Base-by-base conservation (phyloP, 2,888 invertebrate genomes). In the Cephus spinipes region DNA sequence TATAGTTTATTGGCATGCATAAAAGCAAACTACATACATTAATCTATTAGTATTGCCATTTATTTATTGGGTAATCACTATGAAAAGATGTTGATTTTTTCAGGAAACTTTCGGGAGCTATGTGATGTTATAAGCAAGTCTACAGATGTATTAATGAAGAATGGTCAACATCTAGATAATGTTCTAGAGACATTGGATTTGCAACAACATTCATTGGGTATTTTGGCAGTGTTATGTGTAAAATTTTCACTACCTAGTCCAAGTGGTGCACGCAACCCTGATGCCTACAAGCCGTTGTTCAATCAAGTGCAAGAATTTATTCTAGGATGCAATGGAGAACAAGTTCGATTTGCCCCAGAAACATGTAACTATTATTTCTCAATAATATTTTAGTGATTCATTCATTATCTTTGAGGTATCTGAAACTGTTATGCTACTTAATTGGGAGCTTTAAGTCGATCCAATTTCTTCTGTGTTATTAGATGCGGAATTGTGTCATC, bases 401-500 rank as follows among this genome's bases (percentile, higher is more conserved):
- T 34, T 78, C 68, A 32, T 32, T 78, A 33, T 15, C 73, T 73
- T 68, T 74, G 79, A 34, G 40, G 6, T 40, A 15, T 40, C 4
- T 12, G 4, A 73, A 33, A 80, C 40, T 75, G 71, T 73, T 74
- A 34, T 73, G 76, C 74, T 74, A 31, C 73, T 6, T 36, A 69
- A 33, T 69, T 15, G 11, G 75, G 36, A 11, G 33, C 32, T 33
- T 74, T 73, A 40, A 68, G 69, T 76, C 69, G 30, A 71, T 71
- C 3, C 3, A n/a, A 71, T 75, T 68, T 68, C 11, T 73, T 31
- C 36, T 73, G 36, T 79, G 73, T 74, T 91, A 92, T 35, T 91
- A 98, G 98, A 96, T 94, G 96, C 97, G 80, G 97, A 98, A 88
- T 92, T 98, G 69, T 98, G 98, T 91, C 98, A 98, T 89, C 93